Conservation (phyloP, 2,797 vertebrate genomes). For the Ibycter americanus region DNA sequence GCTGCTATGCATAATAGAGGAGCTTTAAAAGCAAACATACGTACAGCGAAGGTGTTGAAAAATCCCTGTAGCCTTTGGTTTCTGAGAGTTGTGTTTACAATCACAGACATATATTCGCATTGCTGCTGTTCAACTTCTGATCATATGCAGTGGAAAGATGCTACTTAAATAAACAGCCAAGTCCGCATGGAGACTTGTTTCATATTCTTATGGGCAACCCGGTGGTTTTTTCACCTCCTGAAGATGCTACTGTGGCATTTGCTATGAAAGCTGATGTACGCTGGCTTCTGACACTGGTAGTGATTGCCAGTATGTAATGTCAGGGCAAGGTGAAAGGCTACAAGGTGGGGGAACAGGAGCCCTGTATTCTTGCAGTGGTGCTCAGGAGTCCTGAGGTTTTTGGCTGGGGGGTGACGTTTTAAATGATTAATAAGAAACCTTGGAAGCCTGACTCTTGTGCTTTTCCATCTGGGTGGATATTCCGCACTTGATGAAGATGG, state of each 20-base stretch:
- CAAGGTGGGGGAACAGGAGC: neutral
- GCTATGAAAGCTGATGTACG: neutral
- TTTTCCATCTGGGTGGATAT: neutral
- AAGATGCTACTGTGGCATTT: neutral
- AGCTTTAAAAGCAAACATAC: constrained; percentile 36
- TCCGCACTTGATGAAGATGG: neutral
- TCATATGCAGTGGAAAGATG: neutral
- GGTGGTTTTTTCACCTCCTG: neutral
- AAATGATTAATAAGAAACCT: neutral
- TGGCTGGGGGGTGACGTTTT: neutral
- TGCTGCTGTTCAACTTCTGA: neutral
- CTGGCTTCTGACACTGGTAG: neutral
- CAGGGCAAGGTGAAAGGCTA: neutral
- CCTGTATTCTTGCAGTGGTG: neutral
- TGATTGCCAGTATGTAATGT: neutral
- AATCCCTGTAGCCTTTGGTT: constrained; percentile 17
- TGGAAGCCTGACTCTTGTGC: neutral
- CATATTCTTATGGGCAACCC: neutral
- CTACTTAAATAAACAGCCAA: neutral
- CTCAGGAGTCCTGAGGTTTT: neutral
- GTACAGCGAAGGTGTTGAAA: neutral
- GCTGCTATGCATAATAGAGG: neutral
- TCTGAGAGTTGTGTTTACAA: neutral
- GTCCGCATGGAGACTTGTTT: neutral
- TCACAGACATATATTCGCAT: neutral